phyloP scores from a whole-genome alignment of 2,888 invertebrate species.

The Congeria kusceri region DNA sequence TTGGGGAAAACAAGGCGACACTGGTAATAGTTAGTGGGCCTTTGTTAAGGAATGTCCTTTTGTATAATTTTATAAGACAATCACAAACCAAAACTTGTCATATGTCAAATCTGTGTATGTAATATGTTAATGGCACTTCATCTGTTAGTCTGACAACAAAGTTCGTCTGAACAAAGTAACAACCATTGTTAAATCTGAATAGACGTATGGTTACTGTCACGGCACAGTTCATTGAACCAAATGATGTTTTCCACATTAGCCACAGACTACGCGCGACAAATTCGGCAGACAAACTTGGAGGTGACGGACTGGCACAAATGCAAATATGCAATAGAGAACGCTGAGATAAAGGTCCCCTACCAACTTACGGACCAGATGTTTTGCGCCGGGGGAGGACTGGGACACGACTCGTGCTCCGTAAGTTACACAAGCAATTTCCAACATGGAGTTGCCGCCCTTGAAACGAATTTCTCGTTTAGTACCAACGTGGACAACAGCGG shows the following conservation, averaged over 20 bases:
- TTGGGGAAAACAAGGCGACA: slow-evolving; percentile 74
- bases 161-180: no score
- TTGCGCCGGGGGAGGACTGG: slow-evolving; percentile 77
- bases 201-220: no score
- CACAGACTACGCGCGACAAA: slow-evolving; percentile 69
- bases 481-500: no score
- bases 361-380: slow-evolving; percentile 75
- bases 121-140: neutral
- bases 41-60: neutral
- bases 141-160: neutral
- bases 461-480: no score
- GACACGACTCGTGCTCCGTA: slow-evolving; percentile 78
- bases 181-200: no score
- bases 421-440: slow-evolving; percentile 21
- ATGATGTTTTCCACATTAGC: slow-evolving; percentile 51
- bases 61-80: neutral
- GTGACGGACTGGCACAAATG: slow-evolving; percentile 71
- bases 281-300: slow-evolving; percentile 74
- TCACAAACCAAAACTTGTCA: no score
- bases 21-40: slow-evolving; percentile 59
- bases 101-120: no score
- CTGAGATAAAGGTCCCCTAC: slow-evolving; percentile 67
- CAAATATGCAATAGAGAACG: slow-evolving; percentile 60
- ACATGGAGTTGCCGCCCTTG: no score
- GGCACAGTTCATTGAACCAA: neutral